A percentile compares a stretch with the other conserved stretches of the same genome.
Evolutionary conservation across 2,797 vertebrate species (phyloP).

Genomic region (Acomys russatus): DNA sequence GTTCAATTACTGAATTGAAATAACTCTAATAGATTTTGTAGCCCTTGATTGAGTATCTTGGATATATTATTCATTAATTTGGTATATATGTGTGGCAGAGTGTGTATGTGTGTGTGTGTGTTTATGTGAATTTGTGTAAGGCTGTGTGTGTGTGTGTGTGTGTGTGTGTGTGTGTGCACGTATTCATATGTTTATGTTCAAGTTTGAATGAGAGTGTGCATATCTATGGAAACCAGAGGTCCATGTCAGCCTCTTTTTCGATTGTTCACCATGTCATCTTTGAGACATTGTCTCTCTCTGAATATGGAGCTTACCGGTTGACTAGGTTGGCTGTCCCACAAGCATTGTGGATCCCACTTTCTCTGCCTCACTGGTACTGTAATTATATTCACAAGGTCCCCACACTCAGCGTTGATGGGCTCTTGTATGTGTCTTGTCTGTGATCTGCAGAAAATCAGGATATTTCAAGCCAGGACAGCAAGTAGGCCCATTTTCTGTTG

Average conservation of each 20-base stretch:
- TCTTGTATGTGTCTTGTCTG: not conserved
- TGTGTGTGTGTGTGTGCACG: not conserved
- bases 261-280: not conserved
- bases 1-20: conserved; percentile 45
- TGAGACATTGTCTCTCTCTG: not conserved
- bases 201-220: not conserved
- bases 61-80: not conserved
- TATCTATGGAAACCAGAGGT: too few relatives aligned
- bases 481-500: not conserved
- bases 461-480: not conserved
- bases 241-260: not conserved
- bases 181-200: not conserved
- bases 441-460: not conserved
- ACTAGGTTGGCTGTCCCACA: too few relatives aligned
- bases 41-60: not conserved
- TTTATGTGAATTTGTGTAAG: not conserved
- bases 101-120: too few relatives aligned
- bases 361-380: not conserved
- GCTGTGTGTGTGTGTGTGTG: not conserved
- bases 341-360: too few relatives aligned
- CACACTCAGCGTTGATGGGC: not conserved
- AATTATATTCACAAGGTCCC: not conserved
- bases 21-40: conserved; percentile 15
- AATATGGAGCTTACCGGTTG: not conserved
- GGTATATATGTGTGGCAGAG: not conserved